Evolutionary conservation across 2,797 vertebrate genomes (phyloP), one percentile per base, ranked within the genome.

Genomic region (Acomys russatus): DNA sequence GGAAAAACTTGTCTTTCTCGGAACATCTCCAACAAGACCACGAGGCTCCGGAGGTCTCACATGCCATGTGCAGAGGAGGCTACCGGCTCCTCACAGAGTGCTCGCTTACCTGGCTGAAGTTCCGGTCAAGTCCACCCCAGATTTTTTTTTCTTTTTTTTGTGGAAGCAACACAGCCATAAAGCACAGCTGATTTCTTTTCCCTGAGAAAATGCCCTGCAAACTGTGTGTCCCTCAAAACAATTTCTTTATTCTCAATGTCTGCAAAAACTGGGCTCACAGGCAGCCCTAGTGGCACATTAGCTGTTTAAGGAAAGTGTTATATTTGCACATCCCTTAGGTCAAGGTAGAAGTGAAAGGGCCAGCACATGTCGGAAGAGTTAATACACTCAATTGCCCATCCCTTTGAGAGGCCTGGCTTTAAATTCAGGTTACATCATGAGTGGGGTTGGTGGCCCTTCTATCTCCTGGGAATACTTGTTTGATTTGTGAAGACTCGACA

Each of bases 191-290:
- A 83, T 35, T 89, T 96, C 83, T 97, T 97, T 97, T 95, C 90
- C 95, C 93, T 87, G 96, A 98, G 95, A 97, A 90, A 97, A 96
- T 98, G 73, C 92, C 90, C 92, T 96, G 91, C 77, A 96, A 96
- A 88, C 96, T 28, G 14, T 97, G 94, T 92, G 91, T 96, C 96
- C 97, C 97, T 97, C 93, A 95, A 96, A 98, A 97, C 68, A 97
- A 96, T 97, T 92, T 94, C 95, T 98, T 98, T 96, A 96, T 97
- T 87, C 93, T 96, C 71, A 74, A 33, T 0, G 0, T 95, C 94
- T 95, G 96, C 91, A 95, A 97, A 95, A 96, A 97, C 82, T 54
- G 82, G 73, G 6, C 73, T 64, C 71, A 77, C 56, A 93, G 94
- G 95, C 86, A 92, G 93, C 96, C 92, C 96, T 56, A 91, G 92